Percentiles rank a stretch among this genome's conserved stretches.
These are phyloP conservation scores for Frieseomelitta varia DNA, from an alignment of 1,140 invertebrate genomes.

Conservation along the genomic window DNA sequence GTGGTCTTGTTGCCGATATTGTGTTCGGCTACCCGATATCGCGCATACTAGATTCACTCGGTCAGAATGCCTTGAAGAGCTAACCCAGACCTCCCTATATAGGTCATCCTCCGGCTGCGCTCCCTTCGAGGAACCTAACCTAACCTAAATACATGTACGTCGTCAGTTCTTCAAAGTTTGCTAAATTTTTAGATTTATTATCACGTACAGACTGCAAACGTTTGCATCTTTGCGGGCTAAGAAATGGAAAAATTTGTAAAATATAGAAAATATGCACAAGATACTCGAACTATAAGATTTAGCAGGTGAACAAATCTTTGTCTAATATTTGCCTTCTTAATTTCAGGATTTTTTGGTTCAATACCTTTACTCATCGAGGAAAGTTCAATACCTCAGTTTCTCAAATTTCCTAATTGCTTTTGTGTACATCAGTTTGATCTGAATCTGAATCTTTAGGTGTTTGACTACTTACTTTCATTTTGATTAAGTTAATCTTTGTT, in stretches of 20 bases:
- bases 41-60: conserved; percentile 36
- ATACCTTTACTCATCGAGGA: neutral
- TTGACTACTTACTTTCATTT: no score
- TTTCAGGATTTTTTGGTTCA: neutral
- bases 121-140: neutral
- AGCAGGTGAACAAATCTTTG: neutral
- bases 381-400: no score
- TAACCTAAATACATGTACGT: neutral
- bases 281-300: neutral
- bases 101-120: neutral
- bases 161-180: neutral
- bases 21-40: conserved; percentile 47
- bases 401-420: no score
- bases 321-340: neutral
- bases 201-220: no score
- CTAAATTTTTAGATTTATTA: neutral
- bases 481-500: no score
- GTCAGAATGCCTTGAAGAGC: conserved; percentile 33
- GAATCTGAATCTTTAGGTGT: no score
- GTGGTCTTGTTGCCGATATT: conserved; percentile 57
- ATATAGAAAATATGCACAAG: neutral
- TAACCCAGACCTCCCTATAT: conserved; percentile 5
- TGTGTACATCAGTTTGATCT: no score
- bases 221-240: neutral
- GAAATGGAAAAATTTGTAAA: neutral